These are phyloP conservation scores for Subanguina moxae DNA, from an alignment of 1,140 invertebrate species.

Conservation along the genomic window DNA sequence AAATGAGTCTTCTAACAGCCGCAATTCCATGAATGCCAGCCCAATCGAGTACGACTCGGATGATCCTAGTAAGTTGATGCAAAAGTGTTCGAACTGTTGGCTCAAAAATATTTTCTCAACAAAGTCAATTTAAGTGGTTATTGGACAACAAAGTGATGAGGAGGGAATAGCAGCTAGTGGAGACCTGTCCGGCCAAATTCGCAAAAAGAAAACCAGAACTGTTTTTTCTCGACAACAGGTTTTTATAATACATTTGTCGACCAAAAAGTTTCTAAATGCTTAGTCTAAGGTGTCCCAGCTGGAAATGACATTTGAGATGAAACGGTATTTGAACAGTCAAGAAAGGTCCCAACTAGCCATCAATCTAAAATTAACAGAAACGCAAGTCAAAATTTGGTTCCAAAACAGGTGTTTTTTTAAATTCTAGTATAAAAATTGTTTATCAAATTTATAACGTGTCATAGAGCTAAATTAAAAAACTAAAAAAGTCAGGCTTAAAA, in stretches of 20 bases:
- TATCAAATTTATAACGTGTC: background rate
- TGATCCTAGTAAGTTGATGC: background rate
- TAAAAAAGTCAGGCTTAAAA: no score
- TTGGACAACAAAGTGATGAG: background rate
- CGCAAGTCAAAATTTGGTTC: constrained; percentile 61
- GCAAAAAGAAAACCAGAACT: constrained; percentile 4
- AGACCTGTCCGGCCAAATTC: background rate
- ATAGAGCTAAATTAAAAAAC: no score
- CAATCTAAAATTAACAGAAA: constrained; percentile 88
- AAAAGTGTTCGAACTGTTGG: background rate
- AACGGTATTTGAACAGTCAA: constrained; percentile 89
- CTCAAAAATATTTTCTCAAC: no score
- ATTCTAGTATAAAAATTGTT: background rate
- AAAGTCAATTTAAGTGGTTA: background rate
- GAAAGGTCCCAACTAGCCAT: constrained; percentile 88
- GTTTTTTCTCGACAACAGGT: constrained; percentile 4
- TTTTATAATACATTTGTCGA: background rate
- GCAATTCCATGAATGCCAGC: constrained; percentile 1
- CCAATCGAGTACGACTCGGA: constrained; percentile 1
- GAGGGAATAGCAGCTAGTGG: background rate
- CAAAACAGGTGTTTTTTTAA: constrained; percentile 17
- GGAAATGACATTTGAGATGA: constrained; percentile 95
- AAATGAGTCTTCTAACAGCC: constrained; percentile 1
- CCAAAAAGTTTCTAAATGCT: background rate
- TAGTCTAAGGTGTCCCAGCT: constrained; percentile 61